Conservation (phyloP, 2,888 invertebrate species). For the Tetropium fuscum region DNA sequence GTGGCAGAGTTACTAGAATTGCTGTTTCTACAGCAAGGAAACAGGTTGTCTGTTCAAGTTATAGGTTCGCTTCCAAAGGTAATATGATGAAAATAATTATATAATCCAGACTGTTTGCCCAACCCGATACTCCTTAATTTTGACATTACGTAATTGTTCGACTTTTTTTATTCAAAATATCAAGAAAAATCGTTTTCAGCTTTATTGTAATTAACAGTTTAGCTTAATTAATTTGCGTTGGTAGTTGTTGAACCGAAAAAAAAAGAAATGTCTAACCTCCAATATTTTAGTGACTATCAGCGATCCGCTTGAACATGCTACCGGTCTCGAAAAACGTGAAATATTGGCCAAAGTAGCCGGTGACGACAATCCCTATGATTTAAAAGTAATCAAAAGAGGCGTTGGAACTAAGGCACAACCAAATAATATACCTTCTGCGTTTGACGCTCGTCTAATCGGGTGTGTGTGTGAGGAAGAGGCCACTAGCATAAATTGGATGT, state of each 20-base stretch:
- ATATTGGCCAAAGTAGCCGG: slow-evolving; percentile 87
- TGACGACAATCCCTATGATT: slow-evolving; percentile 88
- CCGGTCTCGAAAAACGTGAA: slow-evolving; percentile 93
- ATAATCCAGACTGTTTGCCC: slow-evolving; percentile 58
- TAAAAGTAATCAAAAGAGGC: slow-evolving; percentile 85
- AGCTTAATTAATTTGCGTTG: too few relatives aligned
- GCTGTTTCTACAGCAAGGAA: slow-evolving; percentile 74
- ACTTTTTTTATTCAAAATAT: too few relatives aligned
- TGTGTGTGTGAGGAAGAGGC: slow-evolving; percentile 98
- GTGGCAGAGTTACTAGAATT: slow-evolving; percentile 79
- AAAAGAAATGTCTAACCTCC: slow-evolving; percentile 20
- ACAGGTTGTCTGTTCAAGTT: slow-evolving; percentile 73
- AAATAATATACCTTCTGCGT: slow-evolving; percentile 91
- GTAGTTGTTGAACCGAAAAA: too few relatives aligned
- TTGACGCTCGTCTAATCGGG: slow-evolving; percentile 90
- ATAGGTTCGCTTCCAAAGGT: slow-evolving; percentile 75
- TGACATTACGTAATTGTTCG: slow-evolving; percentile 61
- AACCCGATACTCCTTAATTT: slow-evolving; percentile 67
- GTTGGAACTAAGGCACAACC: slow-evolving; percentile 86
- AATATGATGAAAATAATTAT: slow-evolving; percentile 61
- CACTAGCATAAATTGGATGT: slow-evolving; percentile 92
- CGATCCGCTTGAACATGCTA: slow-evolving; percentile 92
- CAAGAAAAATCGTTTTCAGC: too few relatives aligned
- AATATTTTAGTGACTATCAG: slow-evolving; percentile 75
- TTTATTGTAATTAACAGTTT: too few relatives aligned